phyloP scores from a whole-genome alignment of 2,797 vertebrate genomes.

The Anguilla marmorata region DNA sequence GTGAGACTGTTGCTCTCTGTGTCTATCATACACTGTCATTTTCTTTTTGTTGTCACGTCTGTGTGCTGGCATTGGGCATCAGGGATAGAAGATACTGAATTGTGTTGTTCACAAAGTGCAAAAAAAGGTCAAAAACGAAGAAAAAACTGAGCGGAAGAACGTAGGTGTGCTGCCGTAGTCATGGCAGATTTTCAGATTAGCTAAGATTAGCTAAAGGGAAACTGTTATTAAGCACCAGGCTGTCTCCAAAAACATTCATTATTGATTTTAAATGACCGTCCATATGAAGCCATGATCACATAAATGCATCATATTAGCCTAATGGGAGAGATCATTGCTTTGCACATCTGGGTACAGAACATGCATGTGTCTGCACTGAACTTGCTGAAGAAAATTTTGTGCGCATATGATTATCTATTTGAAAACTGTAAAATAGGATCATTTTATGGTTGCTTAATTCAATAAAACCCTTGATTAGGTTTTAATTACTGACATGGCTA shows the following conservation, averaged over 20 bases:
- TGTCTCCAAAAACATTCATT: not conserved
- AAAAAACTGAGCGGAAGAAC: not conserved
- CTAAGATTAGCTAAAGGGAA: not conserved
- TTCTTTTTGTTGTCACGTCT: not conserved
- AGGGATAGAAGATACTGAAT: not conserved
- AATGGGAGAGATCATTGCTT: not conserved
- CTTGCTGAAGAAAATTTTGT: conserved; percentile 3
- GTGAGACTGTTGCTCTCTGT: not conserved
- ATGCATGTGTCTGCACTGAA: not conserved
- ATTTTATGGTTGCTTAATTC: conserved; percentile 9
- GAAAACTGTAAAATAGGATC: conserved; percentile 13
- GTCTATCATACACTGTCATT: not conserved
- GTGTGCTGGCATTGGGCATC: not conserved
- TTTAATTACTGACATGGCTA: not conserved
- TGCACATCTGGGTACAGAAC: not conserved
- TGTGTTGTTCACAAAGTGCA: not conserved
- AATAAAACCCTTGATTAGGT: not conserved
- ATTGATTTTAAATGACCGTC: not conserved
- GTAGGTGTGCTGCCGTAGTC: not conserved
- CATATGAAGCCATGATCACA: not conserved
- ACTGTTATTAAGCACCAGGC: not conserved
- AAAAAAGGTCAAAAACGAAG: not conserved
- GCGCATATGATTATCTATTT: not conserved
- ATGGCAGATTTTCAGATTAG: not conserved
- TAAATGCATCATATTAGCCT: not conserved